Evolutionary conservation across 2,888 invertebrate species (phyloP), one percentile per base, ranked within the genome.

Genomic region (Coelopa pilipes): DNA sequence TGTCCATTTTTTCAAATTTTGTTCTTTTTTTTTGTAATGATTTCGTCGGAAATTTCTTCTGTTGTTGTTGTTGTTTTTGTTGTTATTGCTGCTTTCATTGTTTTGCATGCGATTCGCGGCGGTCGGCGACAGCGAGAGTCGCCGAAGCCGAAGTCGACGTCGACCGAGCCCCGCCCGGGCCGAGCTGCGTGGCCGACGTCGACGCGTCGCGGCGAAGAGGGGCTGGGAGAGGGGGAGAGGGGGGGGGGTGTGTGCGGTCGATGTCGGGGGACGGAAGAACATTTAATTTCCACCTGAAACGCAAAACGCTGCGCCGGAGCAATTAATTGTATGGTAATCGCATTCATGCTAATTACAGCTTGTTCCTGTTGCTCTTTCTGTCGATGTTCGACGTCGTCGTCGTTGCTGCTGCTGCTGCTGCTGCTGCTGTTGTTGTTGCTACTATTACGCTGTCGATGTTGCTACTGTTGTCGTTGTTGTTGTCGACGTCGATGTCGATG

Each of bases 241-340:
- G 34, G 7, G 34, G 34, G 4, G 34, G 7, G 4, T 34, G 34
- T 4, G 4, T 2, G 34, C 34, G 34, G 7, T 34, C 34, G 34
- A 34, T 34, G 34, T 34, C 34, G 34, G 34, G 34, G 34, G 34
- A 34, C 34, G 34, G 34, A 34, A 2, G 13, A 53, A 53, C 13
- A 53, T n/a, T 73, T 67, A 69, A 73, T 73, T 68, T 73, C 67
- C 63, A 68, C 62, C 45, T 65, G 60, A 59, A 60, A 59, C 47
- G 67, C 34, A 19, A 34, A 34, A 49, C 17, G 66, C 60, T 71
- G 59, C 67, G 59, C 65, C 55, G 7, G 34, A 34, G 46, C 69
- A 76, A 59, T 76, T 76, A 76, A 76, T 76, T 76, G 72, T 76
- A 76, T 76, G 76, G 68, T 76, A 76, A 76, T 76, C 71, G 74